Evolutionary conservation across 2,797 vertebrate species (phyloP).

Genomic region (Hirundo rustica): DNA sequence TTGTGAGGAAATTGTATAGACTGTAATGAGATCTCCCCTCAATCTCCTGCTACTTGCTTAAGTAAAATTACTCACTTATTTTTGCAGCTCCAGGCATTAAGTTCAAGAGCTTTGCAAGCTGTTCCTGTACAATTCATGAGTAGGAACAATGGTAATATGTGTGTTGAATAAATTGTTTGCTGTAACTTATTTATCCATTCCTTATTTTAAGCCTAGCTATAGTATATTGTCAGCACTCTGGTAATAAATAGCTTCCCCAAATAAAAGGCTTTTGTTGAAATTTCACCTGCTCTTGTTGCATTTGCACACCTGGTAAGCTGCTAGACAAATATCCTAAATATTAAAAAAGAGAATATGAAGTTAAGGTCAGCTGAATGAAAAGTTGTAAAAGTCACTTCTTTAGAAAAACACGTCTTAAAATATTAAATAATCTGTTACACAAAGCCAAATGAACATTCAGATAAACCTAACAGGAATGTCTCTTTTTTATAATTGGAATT

Average conservation of each 20-base stretch:
- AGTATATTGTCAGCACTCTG: neutral
- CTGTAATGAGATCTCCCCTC: neutral
- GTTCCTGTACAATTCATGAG: neutral
- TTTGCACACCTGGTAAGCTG: neutral
- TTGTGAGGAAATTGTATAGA: neutral
- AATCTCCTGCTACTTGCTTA: neutral
- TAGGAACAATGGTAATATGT: neutral
- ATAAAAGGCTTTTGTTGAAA: slow-evolving; percentile 48
- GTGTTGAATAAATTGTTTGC: slow-evolving; percentile 30
- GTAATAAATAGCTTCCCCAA: slow-evolving; percentile 2
- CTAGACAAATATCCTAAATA: slow-evolving; percentile 1
- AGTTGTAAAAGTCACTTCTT: neutral
- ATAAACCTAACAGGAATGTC: neutral
- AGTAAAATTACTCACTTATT: neutral
- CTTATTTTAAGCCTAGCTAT: slow-evolving; percentile 11
- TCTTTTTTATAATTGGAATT: neutral
- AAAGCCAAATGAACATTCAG: neutral
- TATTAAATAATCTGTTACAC: neutral
- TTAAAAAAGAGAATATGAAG: neutral
- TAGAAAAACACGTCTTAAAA: neutral
- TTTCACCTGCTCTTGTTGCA: slow-evolving; percentile 2
- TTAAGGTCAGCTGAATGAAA: neutral
- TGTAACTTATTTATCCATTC: slow-evolving; percentile 9
- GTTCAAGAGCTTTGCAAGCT: neutral
- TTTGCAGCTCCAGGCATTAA: neutral